Base-by-base conservation (phyloP, 2,888 invertebrate genomes). In the Orchestes rusci region DNA sequence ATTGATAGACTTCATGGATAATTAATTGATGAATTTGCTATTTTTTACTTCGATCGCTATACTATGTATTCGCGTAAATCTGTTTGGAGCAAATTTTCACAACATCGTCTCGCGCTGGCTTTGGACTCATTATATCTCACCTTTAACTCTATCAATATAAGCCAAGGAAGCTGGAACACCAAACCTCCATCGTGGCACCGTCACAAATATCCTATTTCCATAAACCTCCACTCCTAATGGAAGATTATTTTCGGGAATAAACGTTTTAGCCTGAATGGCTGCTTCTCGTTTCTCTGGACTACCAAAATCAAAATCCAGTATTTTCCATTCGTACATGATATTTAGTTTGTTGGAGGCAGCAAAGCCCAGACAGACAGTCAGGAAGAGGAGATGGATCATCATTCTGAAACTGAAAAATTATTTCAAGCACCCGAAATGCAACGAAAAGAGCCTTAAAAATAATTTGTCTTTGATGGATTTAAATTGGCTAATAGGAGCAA, bases 221-320 rank as follows among this genome's bases (percentile, higher is more conserved):
- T 77, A 77, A 8, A 84, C 77, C 65, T 86, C 86, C 53, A 86
- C 53, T 0, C 86, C 85, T 61, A 85, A 75, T 0, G 86, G 86
- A 16, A 86, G 71, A 51, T 82, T 83, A 62, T 82, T 80, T 59
- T 79, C 77, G 7, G 79, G 82, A 27, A 83, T 75, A 57, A 80
- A 86, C 48, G 70, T 69, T 50, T 73, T 73, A 37, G 67, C 70
- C 19, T 72, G 70, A 29, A 82, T 68, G 15, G 83, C 83, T 39
- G 73, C 69, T 59, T 73, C 72, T 41, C 79, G 68, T 2, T 70
- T 74, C 4, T 74, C 74, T 1, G 73, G 67, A 20, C 61, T 72
- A 2, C 75, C 73, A 68, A 76, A 85, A 48, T 77, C 75, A 63
- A 76, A 85, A 62, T 84, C 83, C 36, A 85, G 68, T 64, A 79